Evolutionary conservation across 2,888 invertebrate species (phyloP), one percentile per base, ranked within the genome.

Genomic region (Cloeon dipterum): DNA sequence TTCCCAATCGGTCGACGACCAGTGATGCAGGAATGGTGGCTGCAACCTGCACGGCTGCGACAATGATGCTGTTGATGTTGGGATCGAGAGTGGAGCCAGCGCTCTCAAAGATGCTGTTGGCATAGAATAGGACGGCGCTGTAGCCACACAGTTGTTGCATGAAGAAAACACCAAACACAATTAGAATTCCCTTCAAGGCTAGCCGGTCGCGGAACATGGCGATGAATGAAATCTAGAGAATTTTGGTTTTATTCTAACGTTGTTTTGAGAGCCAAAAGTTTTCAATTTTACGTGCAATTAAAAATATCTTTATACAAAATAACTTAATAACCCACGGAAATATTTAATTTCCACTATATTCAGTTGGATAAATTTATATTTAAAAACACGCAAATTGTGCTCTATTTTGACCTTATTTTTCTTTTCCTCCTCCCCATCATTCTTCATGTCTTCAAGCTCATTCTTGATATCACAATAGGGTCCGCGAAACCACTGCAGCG

Each of bases 1-100:
- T 42, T 3, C 61, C 61, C 32, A 49, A 50, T 26, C 46, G 47
- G 44, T 61, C 61, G 47, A 61, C 56, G 18, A 57, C 38, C 11
- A 47, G 35, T 14, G 51, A 50, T 3, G 55, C 49, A 5, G 50
- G 41, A 2, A 52, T 32, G 2, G 60, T 60, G 14, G 52, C 53
- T 3, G 53, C 42, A 8, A 59, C 52, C 45, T 58, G 58, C 2
- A 58, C 54, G 2, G 44, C 46, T 3, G 57, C 59, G 7, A 61
- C 49, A 7, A 56, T 44, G 5, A 58, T 55, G 3, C 57, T 51
- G 4, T 53, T 50, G 5, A 41, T 21, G 33, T 49, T 45, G 4
- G 49, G 46, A 29, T 47, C 43, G 4, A 52, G 38, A 11, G 34
- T 35, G 37, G 46, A 49, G 32, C 49, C 52, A 13, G 58, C 54